Evolutionary conservation across 2,113 vertebrate genomes (phyloP), one percentile per base, ranked within the genome.

Genomic region (Amphilophus citrinellus): DNA sequence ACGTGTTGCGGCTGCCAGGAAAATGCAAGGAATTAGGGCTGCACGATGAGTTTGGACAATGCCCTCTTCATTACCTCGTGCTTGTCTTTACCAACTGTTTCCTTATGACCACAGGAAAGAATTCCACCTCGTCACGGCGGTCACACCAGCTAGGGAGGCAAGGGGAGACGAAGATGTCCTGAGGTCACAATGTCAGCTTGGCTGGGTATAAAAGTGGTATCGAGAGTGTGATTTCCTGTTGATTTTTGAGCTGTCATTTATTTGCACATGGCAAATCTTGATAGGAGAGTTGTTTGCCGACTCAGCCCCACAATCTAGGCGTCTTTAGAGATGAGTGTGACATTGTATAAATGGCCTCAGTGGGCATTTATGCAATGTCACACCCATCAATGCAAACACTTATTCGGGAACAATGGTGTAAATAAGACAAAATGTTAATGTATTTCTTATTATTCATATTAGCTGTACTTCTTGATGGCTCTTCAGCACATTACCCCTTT

Each of bases 21-120:
- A 79, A 92, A 93, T 82, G 77, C 60, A 63, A 47, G 82, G 76
- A 87, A 88, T 80, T 68, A 88, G 81, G 68, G 65, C 53, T 17
- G 79, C 71, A 53, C 61, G 82, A n/a, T 37, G 4, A 58, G 30
- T 39, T 65, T 2, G 14, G 44, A 93, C 93, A 93, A 93, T 91
- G 80, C 7, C 47, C 58, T 78, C 85, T 87, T 92, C 88, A 89
- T 78, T 13, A 42, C 75, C 89, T 83, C 81, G 75, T 89, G 91
- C 59, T 63, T 20, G 53, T 68, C 62, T 61, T 60, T 17, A 39
- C 79, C 85, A 89, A 94, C 68, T 37, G 22, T 71, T 82, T 89
- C 81, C 83, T 78, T 76, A 81, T 90, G 91, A 93, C 91, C 63
- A 10, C 61, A 63, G 84, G 37, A 61, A 76, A 71, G 44, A 86